Conservation (phyloP, 2,797 vertebrate species). For the Garrulus glandarius region DNA sequence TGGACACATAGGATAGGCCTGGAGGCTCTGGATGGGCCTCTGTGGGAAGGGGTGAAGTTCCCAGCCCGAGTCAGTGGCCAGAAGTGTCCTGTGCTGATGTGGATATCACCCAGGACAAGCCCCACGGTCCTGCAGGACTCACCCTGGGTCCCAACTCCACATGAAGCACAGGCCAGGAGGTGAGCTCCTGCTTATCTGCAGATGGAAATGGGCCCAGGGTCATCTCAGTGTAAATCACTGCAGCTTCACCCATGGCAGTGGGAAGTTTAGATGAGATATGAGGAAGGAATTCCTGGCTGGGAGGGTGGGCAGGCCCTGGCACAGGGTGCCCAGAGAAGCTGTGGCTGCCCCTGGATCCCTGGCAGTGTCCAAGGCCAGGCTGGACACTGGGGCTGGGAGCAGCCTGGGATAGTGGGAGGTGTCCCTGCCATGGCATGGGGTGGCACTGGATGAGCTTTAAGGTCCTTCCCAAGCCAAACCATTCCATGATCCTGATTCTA, state of each 20-base stretch:
- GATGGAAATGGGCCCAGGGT: not conserved
- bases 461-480: not conserved
- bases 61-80: fast-evolving
- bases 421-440: not conserved
- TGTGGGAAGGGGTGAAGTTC: not conserved
- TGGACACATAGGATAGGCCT: not conserved
- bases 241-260: not conserved
- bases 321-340: not conserved
- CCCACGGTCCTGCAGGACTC: not conserved
- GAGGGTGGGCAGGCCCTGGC: not conserved
- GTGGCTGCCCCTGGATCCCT: not conserved
- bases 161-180: not conserved
- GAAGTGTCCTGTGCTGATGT: not conserved
- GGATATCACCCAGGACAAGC: not conserved
- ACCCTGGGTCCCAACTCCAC: not conserved
- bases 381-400: fast-evolving
- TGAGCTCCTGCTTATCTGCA: not conserved
- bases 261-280: not conserved
- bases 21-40: not conserved
- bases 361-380: fast-evolving
- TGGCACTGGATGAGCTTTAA: not conserved
- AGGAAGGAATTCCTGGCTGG: not conserved
- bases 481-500: not conserved
- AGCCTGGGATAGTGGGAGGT: fast-evolving
- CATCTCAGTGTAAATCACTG: not conserved